Percentiles rank a stretch among this genome's conserved stretches.
These are phyloP conservation scores for Ursus arctos DNA, from an alignment of 2,113 vertebrate species.

Conservation along the genomic window DNA sequence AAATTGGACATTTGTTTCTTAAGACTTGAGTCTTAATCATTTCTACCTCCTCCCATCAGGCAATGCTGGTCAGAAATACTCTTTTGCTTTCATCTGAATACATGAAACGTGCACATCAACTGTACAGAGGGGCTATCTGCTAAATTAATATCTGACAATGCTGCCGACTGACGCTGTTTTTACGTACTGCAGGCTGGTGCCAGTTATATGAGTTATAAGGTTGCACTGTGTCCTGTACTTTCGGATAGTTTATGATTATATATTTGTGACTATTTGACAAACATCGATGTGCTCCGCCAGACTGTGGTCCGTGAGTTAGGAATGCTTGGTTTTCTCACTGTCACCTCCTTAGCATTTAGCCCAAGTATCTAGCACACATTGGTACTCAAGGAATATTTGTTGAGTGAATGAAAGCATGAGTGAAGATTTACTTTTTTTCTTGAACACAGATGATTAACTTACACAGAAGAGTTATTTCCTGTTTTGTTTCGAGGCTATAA, in stretches of 20 bases:
- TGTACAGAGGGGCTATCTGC: background rate
- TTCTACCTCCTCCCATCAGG: background rate
- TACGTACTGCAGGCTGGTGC: background rate
- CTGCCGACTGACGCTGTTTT: background rate
- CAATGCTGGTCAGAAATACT: background rate
- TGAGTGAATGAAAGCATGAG: background rate
- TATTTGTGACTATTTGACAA: background rate
- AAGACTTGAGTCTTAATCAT: background rate
- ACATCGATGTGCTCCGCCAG: background rate
- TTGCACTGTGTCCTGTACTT: background rate
- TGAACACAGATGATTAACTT: background rate
- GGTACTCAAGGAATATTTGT: background rate
- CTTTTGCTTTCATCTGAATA: background rate
- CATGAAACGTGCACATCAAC: background rate
- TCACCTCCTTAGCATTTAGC: background rate
- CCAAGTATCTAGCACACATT: background rate
- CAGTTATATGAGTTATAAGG: background rate
- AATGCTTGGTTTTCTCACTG: background rate
- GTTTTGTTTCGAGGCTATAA: slow-evolving; percentile 45
- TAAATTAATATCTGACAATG: background rate
- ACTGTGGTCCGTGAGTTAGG: background rate
- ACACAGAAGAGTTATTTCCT: slow-evolving; percentile 14
- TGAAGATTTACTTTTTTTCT: slow-evolving; percentile 16
- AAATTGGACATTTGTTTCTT: background rate
- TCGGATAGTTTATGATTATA: background rate